Evolutionary conservation across 2,797 vertebrate species (phyloP).

Genomic region (Pangasius sanitwongsei): DNA sequence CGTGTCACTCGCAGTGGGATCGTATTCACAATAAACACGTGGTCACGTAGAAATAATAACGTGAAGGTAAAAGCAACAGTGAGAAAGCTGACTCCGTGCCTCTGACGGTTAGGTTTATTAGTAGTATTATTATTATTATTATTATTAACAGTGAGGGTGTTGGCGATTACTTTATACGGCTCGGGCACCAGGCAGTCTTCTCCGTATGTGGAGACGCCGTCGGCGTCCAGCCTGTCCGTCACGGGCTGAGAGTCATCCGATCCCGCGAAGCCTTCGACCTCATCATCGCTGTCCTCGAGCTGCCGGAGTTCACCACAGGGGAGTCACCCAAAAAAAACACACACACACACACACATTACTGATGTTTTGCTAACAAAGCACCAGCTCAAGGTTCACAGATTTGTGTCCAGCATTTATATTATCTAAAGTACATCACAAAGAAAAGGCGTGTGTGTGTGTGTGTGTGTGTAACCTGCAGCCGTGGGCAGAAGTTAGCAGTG

Average conservation of each 20-base stretch:
- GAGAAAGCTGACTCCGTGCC: neutral
- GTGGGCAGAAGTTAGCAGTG: conserved; percentile 91
- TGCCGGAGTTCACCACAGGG: conserved; percentile 54
- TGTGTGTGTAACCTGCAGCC: conserved; percentile 50
- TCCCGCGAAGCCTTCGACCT: conserved; percentile 67
- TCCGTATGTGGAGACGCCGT: conserved; percentile 71
- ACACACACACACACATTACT: conserved; percentile 7
- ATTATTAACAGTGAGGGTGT: no score
- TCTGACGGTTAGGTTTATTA: neutral
- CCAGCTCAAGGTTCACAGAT: no score
- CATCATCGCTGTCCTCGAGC: conserved; percentile 82
- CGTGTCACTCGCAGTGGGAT: neutral
- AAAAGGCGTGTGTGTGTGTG: neutral
- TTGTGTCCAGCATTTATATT: no score
- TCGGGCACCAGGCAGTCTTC: conserved; percentile 87
- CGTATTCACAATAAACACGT: neutral
- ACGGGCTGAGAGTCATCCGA: conserved; percentile 64
- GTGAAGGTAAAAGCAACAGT: no score
- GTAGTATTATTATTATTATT: neutral
- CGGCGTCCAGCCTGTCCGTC: conserved; percentile 51
- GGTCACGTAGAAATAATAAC: neutral
- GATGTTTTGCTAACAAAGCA: neutral
- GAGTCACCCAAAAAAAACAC: neutral
- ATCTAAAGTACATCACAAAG: neutral
- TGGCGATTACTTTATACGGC: conserved; percentile 81